Conservation (phyloP, 1,140 invertebrate genomes). For the Trachymyrmex cornetzi region DNA sequence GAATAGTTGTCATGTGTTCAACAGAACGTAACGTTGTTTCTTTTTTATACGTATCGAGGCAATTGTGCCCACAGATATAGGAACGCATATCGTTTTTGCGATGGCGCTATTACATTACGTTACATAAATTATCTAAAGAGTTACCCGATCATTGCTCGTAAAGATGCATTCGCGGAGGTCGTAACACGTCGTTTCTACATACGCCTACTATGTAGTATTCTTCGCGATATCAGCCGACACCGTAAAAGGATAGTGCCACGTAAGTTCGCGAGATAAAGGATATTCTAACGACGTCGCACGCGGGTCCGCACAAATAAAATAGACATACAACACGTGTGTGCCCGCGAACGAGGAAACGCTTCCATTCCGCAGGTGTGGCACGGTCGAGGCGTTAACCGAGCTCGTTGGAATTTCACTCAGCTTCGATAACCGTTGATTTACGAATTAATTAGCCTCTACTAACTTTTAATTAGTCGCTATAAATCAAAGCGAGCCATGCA, state of each 20-base stretch:
- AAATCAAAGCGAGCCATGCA: not conserved
- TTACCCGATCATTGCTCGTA: slow-evolving; percentile 55
- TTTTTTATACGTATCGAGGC: not conserved
- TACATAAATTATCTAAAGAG: slow-evolving; percentile 55
- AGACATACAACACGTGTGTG: slow-evolving; percentile 15
- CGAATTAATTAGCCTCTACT: slow-evolving; percentile 36
- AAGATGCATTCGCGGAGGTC: slow-evolving; percentile 46
- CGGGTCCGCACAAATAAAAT: slow-evolving; percentile 22
- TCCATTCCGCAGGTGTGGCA: slow-evolving; percentile 64
- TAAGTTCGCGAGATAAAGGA: slow-evolving; percentile 66
- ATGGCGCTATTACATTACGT: slow-evolving; percentile 42
- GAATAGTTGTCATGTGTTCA: not conserved
- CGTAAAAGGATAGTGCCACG: slow-evolving; percentile 66
- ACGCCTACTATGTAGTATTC: slow-evolving; percentile 45
- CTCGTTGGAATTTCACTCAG: slow-evolving; percentile 56
- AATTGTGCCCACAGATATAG: slow-evolving; percentile 10
- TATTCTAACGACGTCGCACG: slow-evolving; percentile 55
- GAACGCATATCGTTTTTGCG: not conserved
- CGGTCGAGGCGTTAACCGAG: slow-evolving; percentile 39
- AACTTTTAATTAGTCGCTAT: slow-evolving; percentile 10
- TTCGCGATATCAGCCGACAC: slow-evolving; percentile 47
- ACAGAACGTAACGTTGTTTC: not conserved
- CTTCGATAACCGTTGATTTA: slow-evolving; percentile 51
- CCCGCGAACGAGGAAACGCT: slow-evolving; percentile 61
- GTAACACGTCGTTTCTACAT: slow-evolving; percentile 50